Percentiles rank a stretch among this genome's conserved stretches.
These are phyloP conservation scores for Drosophila biarmipes DNA, from an alignment of 1,140 invertebrate species.

Conservation along the genomic window DNA sequence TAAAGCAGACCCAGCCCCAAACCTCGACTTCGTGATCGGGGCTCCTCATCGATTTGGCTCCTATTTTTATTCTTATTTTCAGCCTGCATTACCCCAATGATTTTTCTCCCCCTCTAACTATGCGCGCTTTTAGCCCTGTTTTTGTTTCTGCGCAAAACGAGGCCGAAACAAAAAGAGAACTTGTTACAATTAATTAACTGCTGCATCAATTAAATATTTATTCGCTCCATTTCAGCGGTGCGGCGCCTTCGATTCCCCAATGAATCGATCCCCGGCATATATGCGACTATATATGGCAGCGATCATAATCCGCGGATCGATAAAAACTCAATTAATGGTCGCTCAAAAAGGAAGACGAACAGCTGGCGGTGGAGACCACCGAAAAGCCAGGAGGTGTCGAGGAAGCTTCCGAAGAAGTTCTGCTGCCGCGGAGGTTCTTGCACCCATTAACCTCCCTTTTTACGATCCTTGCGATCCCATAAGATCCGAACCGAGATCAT, in stretches of 20 bases:
- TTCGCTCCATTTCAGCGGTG: slow-evolving; percentile 22
- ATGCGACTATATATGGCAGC: slow-evolving; percentile 1
- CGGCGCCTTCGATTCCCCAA: slow-evolving; percentile 48
- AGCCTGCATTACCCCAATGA: slow-evolving; percentile 22
- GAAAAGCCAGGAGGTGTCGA: slow-evolving; percentile 17
- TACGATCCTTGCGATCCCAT: slow-evolving; percentile 2
- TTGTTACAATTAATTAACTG: slow-evolving; percentile 81
- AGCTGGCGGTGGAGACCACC: slow-evolving; percentile 38
- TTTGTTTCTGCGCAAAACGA: slow-evolving; percentile 26
- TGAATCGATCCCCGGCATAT: slow-evolving; percentile 15
- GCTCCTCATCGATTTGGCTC: slow-evolving; percentile 58
- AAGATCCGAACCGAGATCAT: not conserved
- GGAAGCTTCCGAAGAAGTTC: not conserved
- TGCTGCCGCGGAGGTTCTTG: not conserved
- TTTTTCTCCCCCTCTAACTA: slow-evolving; percentile 60
- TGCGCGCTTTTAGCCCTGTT: slow-evolving; percentile 41
- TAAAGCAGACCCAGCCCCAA: slow-evolving; percentile 40
- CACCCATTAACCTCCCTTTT: slow-evolving; percentile 13
- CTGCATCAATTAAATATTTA: slow-evolving; percentile 75
- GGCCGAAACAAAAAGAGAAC: slow-evolving; percentile 21
- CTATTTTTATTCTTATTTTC: slow-evolving; percentile 34
- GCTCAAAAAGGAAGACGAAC: slow-evolving; percentile 18
- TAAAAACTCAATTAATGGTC: slow-evolving; percentile 76
- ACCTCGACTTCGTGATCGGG: slow-evolving; percentile 32
- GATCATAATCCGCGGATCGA: slow-evolving; percentile 64